phyloP scores from a whole-genome alignment of 2,113 vertebrate species.

The Poecilia latipinna region DNA sequence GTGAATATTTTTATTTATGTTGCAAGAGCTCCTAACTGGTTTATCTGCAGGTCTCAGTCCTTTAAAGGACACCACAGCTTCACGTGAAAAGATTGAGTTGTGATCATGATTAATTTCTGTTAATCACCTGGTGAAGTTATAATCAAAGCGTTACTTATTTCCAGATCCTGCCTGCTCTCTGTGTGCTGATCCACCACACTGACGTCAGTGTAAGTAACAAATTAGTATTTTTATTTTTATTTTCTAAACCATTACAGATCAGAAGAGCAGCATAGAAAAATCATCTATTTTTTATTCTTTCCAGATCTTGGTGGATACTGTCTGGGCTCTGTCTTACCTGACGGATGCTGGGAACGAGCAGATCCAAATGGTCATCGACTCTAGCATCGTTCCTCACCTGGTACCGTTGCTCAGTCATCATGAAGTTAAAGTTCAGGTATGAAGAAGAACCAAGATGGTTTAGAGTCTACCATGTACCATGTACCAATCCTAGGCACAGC shows the following conservation, averaged over 20 bases:
- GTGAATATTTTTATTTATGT: no score
- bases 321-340: constrained; percentile 98
- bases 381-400: constrained; percentile 94
- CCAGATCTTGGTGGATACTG: constrained; percentile 98
- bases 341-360: constrained; percentile 99
- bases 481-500: background rate
- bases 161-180: constrained; percentile 97
- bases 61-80: background rate
- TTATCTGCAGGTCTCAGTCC: background rate
- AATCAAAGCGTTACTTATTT: background rate
- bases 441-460: constrained; percentile 11
- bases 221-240: no score
- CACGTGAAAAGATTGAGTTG: constrained; percentile 68
- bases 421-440: constrained; percentile 99
- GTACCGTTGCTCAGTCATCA: constrained; percentile 98
- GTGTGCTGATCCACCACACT: constrained; percentile 97
- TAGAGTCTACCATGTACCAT: background rate
- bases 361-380: constrained; percentile 99
- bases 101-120: background rate
- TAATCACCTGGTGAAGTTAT: background rate
- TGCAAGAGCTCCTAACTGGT: background rate
- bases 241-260: background rate
- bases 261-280: background rate
- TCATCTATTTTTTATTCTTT: background rate
- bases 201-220: constrained; percentile 95